Conservation (phyloP, 2,113 vertebrate genomes). For the zebrafish (Danio rerio) region GRCz12tu NC_133194.1:31643501-31644000, state of each 20-base stretch:
- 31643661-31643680: conserved; percentile 20
- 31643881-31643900: too few relatives aligned
- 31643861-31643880: too few relatives aligned
- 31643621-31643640: neutral
- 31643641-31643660: conserved; percentile 13
- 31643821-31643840: too few relatives aligned
- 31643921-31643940: too few relatives aligned
- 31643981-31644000: too few relatives aligned
- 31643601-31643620: conserved; percentile 31
- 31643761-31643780: neutral
- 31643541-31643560: conserved; percentile 23
- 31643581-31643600: neutral
- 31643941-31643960: too few relatives aligned
- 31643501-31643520: conserved; percentile 51
- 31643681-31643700: neutral
- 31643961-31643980: too few relatives aligned
- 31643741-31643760: conserved; percentile 18
- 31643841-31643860: too few relatives aligned
- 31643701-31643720: conserved; percentile 10
- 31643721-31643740: neutral
- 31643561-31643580: neutral
- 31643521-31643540: conserved; percentile 45
- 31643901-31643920: too few relatives aligned
- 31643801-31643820: too few relatives aligned
- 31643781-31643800: too few relatives aligned